Base-by-base conservation (phyloP, 2,113 vertebrate genomes). In the Cygnus buccinator region DNA sequence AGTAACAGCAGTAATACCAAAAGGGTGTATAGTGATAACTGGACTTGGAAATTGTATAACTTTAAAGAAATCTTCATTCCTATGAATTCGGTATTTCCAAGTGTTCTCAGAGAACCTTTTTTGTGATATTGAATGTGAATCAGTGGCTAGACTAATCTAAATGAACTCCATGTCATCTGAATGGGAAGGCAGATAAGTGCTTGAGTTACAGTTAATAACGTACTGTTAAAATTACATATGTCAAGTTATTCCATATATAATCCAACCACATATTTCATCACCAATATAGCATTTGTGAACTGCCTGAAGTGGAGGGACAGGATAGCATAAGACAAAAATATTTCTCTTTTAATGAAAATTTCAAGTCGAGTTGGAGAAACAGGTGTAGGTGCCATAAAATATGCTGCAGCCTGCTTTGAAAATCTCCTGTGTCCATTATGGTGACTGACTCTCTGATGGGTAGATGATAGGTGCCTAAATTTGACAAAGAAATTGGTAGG, bases 151-250 rank as follows among this genome's bases (percentile, higher is more conserved):
- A 67, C 7, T 26, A 87, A 43, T 54, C 62, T 91, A 94, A 58
- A 90, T 87, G 67, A 87, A 65, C 22, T 76, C 46, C 65, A 21
- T 43, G 26, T 70, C 72, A 87, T 71, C 37, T 29, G 81, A 93
- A 94, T 33, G 43, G 21, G 81, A 87, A 15, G 21, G 29, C 13
- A 93, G 76, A 29, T 41, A 74, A 20, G 4, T 21, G 63, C 17
- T 89, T 26, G 43, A 26, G 48, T 87, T 78, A 66, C 37, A 84
- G n/a, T 73, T 97, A 96, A 91, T 81, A 93, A 92, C 29, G 65
- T 81, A 50, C 14, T 91, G 61, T 83, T 95, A 83, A 92, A 95
- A 91, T 67, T 59, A 41, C 23, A 35, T 39, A 37, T 68, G 31
- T 89, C 61, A 62, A 87, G 83, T 83, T 91, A 91, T 93, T 93